A percentile compares a stretch with the other conserved stretches of the same genome.
Conservation (phyloP, 2,113 vertebrate species). For the mouse (Mus musculus) region GRCm39 chr6:23207001-23207500, state of each 20-base stretch:
- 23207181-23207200: not conserved
- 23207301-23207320: not conserved
- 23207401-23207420: accelerated
- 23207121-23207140: not conserved
- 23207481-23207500: not conserved
- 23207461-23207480: not conserved
- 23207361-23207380: not conserved
- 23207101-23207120: not conserved
- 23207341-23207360: not conserved
- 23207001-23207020: not conserved
- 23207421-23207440: not conserved
- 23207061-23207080: not conserved
- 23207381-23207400: accelerated
- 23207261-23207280: not conserved
- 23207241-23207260: not conserved
- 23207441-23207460: not conserved
- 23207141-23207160: too few species aligned
- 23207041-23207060: not conserved
- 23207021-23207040: not conserved
- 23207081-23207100: too few species aligned
- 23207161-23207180: not conserved
- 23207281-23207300: not conserved
- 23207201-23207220: not conserved
- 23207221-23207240: too few species aligned
- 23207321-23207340: not conserved